Percentiles rank a stretch among this genome's conserved stretches.
Conservation (phyloP, 2,888 invertebrate species). For the Sarcophaga subvicina region DNA sequence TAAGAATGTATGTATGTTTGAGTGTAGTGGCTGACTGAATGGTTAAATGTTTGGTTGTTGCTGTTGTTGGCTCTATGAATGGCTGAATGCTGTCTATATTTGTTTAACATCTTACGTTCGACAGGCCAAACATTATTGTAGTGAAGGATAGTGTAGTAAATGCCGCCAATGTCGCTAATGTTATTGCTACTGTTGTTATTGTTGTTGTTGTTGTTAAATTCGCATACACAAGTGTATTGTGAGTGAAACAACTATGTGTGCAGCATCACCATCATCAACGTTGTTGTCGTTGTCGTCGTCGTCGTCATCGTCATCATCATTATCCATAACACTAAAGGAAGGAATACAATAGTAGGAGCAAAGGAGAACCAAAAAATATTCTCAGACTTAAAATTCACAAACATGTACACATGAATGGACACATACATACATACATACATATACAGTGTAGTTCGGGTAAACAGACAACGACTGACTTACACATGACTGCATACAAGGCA, state of each 20-base stretch:
- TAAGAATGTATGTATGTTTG: conserved; percentile 36
- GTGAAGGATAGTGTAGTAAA: conserved; percentile 1
- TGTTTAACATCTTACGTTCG: conserved; percentile 73
- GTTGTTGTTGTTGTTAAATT: conserved; percentile 33
- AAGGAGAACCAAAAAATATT: conserved; percentile 66
- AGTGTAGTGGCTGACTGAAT: conserved; percentile 38
- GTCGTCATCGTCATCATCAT: conserved; percentile 65
- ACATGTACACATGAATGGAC: conserved; percentile 30
- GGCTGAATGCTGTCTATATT: conserved; percentile 70
- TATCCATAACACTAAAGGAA: conserved; percentile 52
- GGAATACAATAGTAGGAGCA: conserved; percentile 70
- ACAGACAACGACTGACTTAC: no score
- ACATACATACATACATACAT: not conserved
- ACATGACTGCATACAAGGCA: no score
- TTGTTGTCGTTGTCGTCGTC: conserved; percentile 45
- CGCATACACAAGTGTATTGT: conserved; percentile 68
- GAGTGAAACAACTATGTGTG: conserved; percentile 17
- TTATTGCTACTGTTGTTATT: not conserved
- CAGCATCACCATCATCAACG: not conserved
- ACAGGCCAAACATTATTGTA: conserved; percentile 61
- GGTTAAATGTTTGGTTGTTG: conserved; percentile 44
- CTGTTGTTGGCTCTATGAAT: conserved; percentile 39
- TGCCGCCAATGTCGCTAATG: not conserved
- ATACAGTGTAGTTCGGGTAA: no score
- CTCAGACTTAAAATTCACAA: conserved; percentile 67